A percentile compares a stretch with the other conserved stretches of the same genome.
Conservation (phyloP, 2,888 invertebrate species). For the Drosophila silvestris region DNA sequence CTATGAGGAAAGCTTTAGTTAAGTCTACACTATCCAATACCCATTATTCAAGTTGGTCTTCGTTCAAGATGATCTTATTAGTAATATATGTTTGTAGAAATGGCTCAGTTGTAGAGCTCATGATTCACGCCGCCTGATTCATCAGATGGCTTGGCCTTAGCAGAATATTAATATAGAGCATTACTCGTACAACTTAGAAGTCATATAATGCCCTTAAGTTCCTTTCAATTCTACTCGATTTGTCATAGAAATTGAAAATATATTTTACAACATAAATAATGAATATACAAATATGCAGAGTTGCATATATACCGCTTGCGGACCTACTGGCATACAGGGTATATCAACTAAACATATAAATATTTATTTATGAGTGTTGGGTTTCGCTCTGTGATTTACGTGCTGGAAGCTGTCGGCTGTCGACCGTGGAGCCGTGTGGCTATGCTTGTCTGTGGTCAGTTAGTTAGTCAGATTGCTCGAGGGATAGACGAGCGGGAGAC, state of each 20-base stretch:
- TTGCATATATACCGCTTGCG: background rate
- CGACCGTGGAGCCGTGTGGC: constrained; percentile 5
- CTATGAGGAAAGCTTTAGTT: background rate
- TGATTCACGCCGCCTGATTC: background rate
- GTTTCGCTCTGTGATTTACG: constrained; percentile 48
- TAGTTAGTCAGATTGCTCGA: constrained; percentile 7
- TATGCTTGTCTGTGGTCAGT: constrained; percentile 55
- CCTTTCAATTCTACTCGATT: background rate
- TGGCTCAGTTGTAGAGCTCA: background rate
- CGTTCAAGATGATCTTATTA: background rate
- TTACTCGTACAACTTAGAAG: background rate
- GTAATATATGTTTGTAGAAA: background rate
- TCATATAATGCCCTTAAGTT: background rate
- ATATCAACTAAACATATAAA: constrained; percentile 39
- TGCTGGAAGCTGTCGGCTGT: constrained; percentile 12
- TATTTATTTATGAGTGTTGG: constrained; percentile 19
- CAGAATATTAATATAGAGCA: background rate
- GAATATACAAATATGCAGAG: background rate
- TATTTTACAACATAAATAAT: background rate
- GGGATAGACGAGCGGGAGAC: background rate
- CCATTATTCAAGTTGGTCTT: background rate
- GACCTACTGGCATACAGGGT: constrained; percentile 12
- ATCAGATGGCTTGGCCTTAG: background rate
- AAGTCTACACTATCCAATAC: constrained; percentile 1
- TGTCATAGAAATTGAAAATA: background rate